Evolutionary conservation across 2,797 vertebrate genomes (phyloP), one percentile per base, ranked within the genome.

Genomic region (Tolypeutes matacus): DNA sequence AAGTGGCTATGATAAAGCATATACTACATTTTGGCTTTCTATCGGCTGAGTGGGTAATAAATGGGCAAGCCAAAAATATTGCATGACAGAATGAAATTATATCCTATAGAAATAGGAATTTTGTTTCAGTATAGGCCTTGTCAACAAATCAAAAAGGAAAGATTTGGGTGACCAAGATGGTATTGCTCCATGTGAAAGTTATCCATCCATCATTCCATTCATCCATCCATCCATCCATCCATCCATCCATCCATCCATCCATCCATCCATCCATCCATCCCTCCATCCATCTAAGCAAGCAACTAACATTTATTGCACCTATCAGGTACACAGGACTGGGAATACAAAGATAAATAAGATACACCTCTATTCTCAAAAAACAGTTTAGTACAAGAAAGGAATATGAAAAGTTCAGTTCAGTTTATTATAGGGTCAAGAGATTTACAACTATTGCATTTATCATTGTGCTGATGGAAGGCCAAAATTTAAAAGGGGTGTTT

Each of bases 341-440:
- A n/a, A 75, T 25, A 67, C 2, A 70, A 89, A 77, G 42, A 18
- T 46, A 80, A 81, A 29, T 20, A 77, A 73, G 78, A 77, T 36
- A 36, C 12, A 81, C 14, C 25, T 81, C 46, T 23, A 76, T 60
- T 85, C 42, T 91, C 17, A 89, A 96, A 91, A 94, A 87, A 60
- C 67, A 92, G 69, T 86, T 34, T 84, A 69, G 31, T 62, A 31
- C 60, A 60, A 94, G 51, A 91, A 91, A 93, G 53, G 78, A 85
- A 60, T 51, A 80, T 42, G 39, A 88, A 94, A 96, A 96, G 85
- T 73, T 95, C 14, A 4, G 58, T 88, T 97, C 95, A 89, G 88
- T 96, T 97, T 96, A 97, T 96, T 97, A 89, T 49, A 65, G 76
- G 93, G 93, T 95, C 86, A 91, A 89, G 64, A 93, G 92, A 95